Conservation (phyloP, 2,888 invertebrate species). For the Automeris io region DNA sequence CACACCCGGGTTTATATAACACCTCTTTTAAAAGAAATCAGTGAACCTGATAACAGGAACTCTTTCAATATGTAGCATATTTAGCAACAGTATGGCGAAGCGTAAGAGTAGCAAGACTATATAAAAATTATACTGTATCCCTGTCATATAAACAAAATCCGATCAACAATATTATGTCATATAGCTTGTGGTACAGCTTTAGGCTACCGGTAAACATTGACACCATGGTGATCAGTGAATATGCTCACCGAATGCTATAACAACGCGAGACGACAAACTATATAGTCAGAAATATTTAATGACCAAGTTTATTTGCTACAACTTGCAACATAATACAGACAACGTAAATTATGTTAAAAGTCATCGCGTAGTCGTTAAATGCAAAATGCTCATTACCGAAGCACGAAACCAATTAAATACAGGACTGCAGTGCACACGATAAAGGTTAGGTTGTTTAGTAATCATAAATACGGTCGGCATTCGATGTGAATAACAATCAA, state of each 20-base stretch:
- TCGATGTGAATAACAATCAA: conserved; percentile 5
- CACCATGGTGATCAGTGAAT: conserved; percentile 41
- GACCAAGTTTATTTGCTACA: conserved; percentile 35
- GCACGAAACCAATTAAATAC: neutral
- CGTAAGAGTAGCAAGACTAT: no score
- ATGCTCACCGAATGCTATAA: conserved; percentile 47
- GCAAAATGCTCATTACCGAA: no score
- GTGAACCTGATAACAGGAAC: neutral
- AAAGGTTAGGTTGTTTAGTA: neutral
- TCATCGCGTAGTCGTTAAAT: neutral
- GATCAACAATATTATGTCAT: no score
- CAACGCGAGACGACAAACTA: conserved; percentile 27
- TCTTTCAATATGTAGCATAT: no score
- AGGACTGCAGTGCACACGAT: neutral
- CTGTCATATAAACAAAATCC: no score
- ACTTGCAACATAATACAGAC: neutral
- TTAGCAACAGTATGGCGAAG: no score
- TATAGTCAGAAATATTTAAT: conserved; percentile 38
- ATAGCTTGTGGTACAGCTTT: neutral
- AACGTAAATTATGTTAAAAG: neutral
- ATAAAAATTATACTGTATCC: no score
- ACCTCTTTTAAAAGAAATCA: neutral
- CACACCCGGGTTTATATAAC: neutral
- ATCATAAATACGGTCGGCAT: neutral
- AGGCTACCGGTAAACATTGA: conserved; percentile 32